phyloP scores from a whole-genome alignment of 2,888 invertebrate species.

The Sphaerophoria rueppellii region DNA sequence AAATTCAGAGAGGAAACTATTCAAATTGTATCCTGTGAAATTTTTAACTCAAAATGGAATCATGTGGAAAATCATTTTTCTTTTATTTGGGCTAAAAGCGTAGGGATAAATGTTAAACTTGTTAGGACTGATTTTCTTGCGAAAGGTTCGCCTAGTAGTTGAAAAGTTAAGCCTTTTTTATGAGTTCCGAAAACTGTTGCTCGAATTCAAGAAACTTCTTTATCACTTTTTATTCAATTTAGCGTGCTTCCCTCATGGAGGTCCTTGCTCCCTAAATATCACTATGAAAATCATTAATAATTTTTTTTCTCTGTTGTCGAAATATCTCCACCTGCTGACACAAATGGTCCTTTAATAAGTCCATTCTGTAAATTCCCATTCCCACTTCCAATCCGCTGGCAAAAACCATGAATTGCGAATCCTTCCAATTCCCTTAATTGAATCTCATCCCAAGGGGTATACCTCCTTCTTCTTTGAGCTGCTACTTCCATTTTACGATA shows the following conservation, averaged over 20 bases:
- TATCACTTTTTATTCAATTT: too few species aligned
- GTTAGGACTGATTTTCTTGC: slow-evolving; percentile 3
- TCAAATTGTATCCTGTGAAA: slow-evolving; percentile 36
- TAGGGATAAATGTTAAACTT: slow-evolving; percentile 2
- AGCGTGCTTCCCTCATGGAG: too few species aligned
- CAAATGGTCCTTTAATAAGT: slow-evolving; percentile 28
- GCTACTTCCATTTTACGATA: slow-evolving; percentile 4
- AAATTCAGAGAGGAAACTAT: slow-evolving; percentile 12
- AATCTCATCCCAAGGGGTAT: slow-evolving; percentile 50
- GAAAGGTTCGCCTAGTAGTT: too few species aligned
- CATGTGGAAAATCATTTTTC: background rate
- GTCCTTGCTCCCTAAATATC: too few species aligned
- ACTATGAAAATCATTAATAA: too few species aligned
- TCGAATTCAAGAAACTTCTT: too few species aligned
- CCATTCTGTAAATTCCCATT: slow-evolving; percentile 12
- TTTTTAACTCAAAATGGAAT: slow-evolving; percentile 46
- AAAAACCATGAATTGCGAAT: slow-evolving; percentile 17
- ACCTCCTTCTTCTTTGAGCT: slow-evolving; percentile 22
- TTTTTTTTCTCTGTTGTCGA: too few species aligned
- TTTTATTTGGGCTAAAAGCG: background rate
- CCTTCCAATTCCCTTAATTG: slow-evolving; percentile 70
- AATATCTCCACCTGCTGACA: background rate
- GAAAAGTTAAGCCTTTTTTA: slow-evolving; percentile 15
- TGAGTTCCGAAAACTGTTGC: too few species aligned
- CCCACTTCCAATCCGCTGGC: background rate